These are phyloP conservation scores for Drosophila santomea DNA, from an alignment of 1,140 invertebrate genomes.

Conservation along the genomic window DNA sequence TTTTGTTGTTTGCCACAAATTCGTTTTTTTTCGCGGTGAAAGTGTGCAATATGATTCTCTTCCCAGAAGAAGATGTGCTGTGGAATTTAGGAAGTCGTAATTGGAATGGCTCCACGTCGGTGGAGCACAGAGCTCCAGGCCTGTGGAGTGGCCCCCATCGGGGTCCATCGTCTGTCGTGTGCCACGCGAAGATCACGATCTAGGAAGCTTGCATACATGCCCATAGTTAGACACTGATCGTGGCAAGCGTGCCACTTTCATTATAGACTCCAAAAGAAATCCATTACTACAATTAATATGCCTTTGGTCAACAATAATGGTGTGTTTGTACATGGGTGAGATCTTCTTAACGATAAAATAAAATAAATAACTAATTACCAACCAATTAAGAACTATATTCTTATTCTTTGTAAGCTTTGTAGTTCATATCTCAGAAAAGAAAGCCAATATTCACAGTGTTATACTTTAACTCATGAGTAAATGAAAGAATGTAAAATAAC, in stretches of 20 bases:
- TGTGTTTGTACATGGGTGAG: constrained; percentile 4
- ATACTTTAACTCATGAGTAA: too few species aligned
- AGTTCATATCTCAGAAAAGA: too few species aligned
- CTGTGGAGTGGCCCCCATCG: constrained; percentile 2
- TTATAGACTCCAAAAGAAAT: constrained; percentile 59
- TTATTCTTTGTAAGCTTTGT: too few species aligned
- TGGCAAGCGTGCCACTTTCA: constrained; percentile 50
- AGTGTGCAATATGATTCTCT: constrained; percentile 60
- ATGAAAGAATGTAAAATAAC: too few species aligned
- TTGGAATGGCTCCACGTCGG: constrained; percentile 1
- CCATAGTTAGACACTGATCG: not conserved
- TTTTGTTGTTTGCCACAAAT: constrained; percentile 57
- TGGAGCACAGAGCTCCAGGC: not conserved
- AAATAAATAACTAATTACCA: too few species aligned
- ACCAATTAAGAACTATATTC: too few species aligned
- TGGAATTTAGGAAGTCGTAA: constrained; percentile 38
- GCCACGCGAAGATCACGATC: constrained; percentile 58
- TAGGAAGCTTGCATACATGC: constrained; percentile 12
- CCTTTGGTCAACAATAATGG: not conserved
- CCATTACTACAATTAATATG: constrained; percentile 35
- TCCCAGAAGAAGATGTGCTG: constrained; percentile 9
- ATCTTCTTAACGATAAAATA: not conserved
- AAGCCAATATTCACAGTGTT: too few species aligned
- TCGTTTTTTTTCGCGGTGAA: constrained; percentile 72
- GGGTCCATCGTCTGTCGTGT: constrained; percentile 49